A percentile compares a stretch with the other conserved stretches of the same genome.
Evolutionary conservation across 2,888 invertebrate genomes (phyloP).

Genomic region (Hoplodrina ambigua): DNA sequence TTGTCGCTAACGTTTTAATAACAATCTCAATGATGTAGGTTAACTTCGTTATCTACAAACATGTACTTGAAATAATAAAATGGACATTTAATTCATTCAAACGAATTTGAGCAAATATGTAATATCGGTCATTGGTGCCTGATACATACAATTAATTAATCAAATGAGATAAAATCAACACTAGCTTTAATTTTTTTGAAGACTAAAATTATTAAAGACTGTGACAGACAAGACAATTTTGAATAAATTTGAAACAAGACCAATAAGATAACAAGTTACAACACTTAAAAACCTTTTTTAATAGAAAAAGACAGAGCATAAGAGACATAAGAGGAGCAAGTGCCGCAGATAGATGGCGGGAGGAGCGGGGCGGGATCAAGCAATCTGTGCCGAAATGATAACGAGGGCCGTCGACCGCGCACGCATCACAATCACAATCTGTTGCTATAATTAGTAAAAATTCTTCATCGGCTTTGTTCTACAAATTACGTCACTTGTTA

Average conservation of each 20-base stretch:
- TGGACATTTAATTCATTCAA: constrained; percentile 17
- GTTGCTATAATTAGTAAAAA: constrained; percentile 71
- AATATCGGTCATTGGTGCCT: constrained; percentile 9
- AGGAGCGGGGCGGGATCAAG: constrained; percentile 77
- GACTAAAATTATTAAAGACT: too few relatives aligned
- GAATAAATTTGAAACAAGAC: not conserved
- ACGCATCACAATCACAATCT: constrained; percentile 63
- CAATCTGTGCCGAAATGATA: constrained; percentile 90
- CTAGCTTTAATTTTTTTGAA: not conserved
- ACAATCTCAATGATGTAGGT: constrained; percentile 24
- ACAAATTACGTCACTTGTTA: constrained; percentile 55
- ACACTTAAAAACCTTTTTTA: constrained; percentile 6
- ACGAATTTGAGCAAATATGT: constrained; percentile 1
- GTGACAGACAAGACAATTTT: not conserved
- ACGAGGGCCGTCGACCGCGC: constrained; percentile 83
- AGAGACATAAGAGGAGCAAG: constrained; percentile 35
- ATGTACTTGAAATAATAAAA: constrained; percentile 35
- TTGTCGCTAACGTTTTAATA: constrained; percentile 1
- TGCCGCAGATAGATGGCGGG: constrained; percentile 60
- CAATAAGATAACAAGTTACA: constrained; percentile 4
- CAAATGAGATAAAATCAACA: not conserved
- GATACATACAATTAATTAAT: constrained; percentile 5
- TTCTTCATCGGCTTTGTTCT: constrained; percentile 57
- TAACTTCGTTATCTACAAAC: constrained; percentile 32
- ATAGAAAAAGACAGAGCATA: constrained; percentile 33